Evolutionary conservation across 2,797 vertebrate genomes (phyloP), one percentile per base, ranked within the genome.

Genomic region (Cyclopterus lumpus): DNA sequence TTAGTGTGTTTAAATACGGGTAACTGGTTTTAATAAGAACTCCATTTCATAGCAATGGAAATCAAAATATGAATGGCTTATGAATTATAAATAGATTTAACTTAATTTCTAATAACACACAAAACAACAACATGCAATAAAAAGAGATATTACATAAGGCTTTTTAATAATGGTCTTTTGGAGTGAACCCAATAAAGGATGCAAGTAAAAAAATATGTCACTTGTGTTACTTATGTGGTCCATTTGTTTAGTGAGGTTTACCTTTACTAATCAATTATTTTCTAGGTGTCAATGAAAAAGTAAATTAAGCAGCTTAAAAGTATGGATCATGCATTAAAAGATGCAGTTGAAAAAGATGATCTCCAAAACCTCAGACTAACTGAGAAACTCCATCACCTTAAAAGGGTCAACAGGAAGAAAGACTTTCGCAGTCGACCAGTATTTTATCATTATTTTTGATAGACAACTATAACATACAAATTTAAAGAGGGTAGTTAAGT

Each of bases 1-100:
- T 89, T 67, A 76, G 71, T 80, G 22, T 30, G 61, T 80, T 86
- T 88, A 77, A 85, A 89, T 79, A 82, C 71, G 86, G 72, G 70
- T 78, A 82, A 84, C 65, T 84, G 77, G 26, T 86, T 88, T 85
- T 73, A 76, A 83, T 26, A 70, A 77, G 57, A 84, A 75, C 73
- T 58, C 51, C 49, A 77, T 68, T 75, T 80, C 28, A 76, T 8
- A 60, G 49, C 26, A 42, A 34, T 38, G 7, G 49, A 71, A 62
- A 71, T 74, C 40, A 63, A 74, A 82, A 78, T 15, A 74, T n/a
- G 54, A 84, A 72, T 32, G 44, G 54, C 36, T 61, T 61, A 44
- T 46, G 68, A 62, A 82, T 66, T 42, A 81, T 48, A 63, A 63
- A 77, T 26, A 0, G 36, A 3, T 51, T 58, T 28, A 49, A 62